These are phyloP conservation scores for Zhuqinia jingwanae DNA, from an alignment of 2,888 invertebrate genomes.

Conservation along the genomic window DNA sequence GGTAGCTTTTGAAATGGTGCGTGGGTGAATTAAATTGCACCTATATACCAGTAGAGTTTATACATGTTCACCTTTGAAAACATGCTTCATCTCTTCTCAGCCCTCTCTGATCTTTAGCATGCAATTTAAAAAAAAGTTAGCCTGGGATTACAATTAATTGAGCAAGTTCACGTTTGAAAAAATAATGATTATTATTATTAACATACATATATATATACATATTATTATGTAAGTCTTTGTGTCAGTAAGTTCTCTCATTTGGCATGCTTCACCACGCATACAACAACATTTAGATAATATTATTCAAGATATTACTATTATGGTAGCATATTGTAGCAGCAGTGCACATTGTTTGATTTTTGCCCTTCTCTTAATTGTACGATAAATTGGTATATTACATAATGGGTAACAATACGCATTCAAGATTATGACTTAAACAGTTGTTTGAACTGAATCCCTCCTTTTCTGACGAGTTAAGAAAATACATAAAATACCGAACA, in stretches of 20 bases:
- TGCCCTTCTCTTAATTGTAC: neutral
- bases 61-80: too few relatives aligned
- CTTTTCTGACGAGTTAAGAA: neutral
- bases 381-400: neutral
- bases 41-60: too few relatives aligned
- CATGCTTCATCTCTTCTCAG: too few relatives aligned
- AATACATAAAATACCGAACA: too few relatives aligned
- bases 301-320: neutral
- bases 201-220: neutral
- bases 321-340: too few relatives aligned
- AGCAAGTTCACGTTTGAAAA: too few relatives aligned
- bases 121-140: too few relatives aligned
- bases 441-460: constrained; percentile 30
- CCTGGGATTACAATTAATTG: neutral
- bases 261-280: constrained; percentile 22
- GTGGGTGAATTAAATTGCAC: too few relatives aligned
- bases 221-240: constrained; percentile 57
- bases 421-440: constrained; percentile 8
- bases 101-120: too few relatives aligned
- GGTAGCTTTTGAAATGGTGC: too few relatives aligned
- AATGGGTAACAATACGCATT: neutral
- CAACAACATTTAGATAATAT: neutral
- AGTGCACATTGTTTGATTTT: constrained; percentile 7
- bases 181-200: too few relatives aligned
- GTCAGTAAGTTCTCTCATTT: constrained; percentile 61